Conservation (phyloP, 35 echinoderm and acorn worm genomes). For the Nesometra sesokonis region DNA sequence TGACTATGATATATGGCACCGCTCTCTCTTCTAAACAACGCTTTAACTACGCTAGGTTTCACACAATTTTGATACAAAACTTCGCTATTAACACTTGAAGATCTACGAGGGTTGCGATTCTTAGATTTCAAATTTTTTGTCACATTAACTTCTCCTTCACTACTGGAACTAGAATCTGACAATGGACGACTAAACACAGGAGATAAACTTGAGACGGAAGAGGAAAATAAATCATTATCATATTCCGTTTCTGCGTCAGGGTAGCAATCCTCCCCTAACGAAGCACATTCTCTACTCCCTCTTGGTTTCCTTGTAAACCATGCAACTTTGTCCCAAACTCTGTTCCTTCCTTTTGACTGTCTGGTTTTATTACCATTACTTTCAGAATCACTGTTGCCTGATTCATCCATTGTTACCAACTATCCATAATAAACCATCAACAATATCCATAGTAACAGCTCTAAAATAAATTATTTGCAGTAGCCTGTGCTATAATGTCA, state of each 20-base stretch:
- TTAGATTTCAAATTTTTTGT: not conserved
- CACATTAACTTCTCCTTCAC: constrained; percentile 39
- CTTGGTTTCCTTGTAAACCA: constrained; percentile 56
- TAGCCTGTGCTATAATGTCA: no score
- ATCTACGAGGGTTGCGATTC: not conserved
- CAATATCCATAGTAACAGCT: no score
- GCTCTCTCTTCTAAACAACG: constrained; percentile 24
- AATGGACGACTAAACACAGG: constrained; percentile 45
- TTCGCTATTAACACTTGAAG: constrained; percentile 29
- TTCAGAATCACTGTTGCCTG: constrained; percentile 44
- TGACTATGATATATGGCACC: not conserved
- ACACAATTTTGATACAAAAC: constrained; percentile 89
- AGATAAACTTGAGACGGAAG: constrained; percentile 65
- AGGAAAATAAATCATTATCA: constrained; percentile 67
- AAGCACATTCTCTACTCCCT: constrained; percentile 29
- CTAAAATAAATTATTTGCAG: no score
- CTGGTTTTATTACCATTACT: constrained; percentile 3
- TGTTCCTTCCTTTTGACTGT: constrained; percentile 56
- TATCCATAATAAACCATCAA: no score
- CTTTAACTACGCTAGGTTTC: constrained; percentile 76
- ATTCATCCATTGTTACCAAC: not conserved
- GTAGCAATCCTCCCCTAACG: constrained; percentile 33
- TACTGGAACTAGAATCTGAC: constrained; percentile 91
- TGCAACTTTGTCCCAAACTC: constrained; percentile 74
- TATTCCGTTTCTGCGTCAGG: constrained; percentile 66